A percentile compares a stretch with the other conserved stretches of the same genome.
phyloP scores from a whole-genome alignment of 2,888 invertebrate genomes.

The Tachina lurida region DNA sequence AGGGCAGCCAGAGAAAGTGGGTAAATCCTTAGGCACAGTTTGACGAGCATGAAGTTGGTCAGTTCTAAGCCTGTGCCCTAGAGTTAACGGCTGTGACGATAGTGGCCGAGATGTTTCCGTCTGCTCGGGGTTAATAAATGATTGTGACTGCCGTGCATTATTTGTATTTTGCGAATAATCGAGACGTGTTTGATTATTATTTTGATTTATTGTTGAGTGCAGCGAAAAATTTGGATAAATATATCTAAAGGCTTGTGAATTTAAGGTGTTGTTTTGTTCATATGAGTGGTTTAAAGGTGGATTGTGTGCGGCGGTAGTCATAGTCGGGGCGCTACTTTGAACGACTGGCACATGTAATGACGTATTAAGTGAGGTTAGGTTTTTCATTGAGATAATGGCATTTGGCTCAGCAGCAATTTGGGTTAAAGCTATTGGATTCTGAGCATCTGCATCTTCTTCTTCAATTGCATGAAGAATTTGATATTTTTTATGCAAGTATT shows the following conservation, averaged over 20 bases:
- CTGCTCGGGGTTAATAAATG: constrained; percentile 19
- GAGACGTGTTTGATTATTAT: constrained; percentile 15
- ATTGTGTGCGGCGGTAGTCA: constrained; percentile 6
- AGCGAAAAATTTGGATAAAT: constrained; percentile 37
- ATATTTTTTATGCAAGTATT: constrained; percentile 51
- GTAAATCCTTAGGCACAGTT: constrained; percentile 38
- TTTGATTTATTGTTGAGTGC: constrained; percentile 20
- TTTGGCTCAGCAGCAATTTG: constrained; percentile 15
- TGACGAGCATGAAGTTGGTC: constrained; percentile 49
- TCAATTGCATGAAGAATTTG: constrained; percentile 51
- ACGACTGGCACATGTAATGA: neutral
- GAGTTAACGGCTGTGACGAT: neutral
- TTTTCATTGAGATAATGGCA: neutral
- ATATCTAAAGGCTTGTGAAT: constrained; percentile 2
- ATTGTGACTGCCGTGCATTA: constrained; percentile 37
- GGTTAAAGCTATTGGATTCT: neutral
- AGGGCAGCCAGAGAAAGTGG: constrained; percentile 11
- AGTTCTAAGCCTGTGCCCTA: constrained; percentile 10
- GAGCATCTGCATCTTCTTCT: constrained; percentile 33
- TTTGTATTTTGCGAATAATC: constrained; percentile 27
- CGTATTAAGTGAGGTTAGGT: constrained; percentile 23
- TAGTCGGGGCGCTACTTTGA: neutral
- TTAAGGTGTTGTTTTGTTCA: constrained; percentile 23
- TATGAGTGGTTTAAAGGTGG: constrained; percentile 9
- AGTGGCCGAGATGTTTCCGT: constrained; percentile 1